Conservation (phyloP, 2,888 invertebrate genomes). For the Hololepta plana region DNA sequence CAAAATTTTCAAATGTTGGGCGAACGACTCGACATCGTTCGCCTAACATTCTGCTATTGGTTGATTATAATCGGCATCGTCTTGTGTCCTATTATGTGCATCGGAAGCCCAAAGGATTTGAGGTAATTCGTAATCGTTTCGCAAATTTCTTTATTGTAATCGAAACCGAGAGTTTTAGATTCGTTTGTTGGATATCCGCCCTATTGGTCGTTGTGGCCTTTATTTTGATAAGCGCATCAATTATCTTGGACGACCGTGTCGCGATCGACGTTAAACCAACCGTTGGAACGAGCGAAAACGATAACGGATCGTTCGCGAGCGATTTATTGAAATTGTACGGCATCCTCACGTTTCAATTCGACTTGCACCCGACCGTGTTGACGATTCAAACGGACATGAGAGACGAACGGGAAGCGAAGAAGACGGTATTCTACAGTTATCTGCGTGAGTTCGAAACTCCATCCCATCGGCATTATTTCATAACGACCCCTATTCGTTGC, state of each 20-base stretch:
- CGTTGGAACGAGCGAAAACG: too few relatives aligned
- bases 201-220: conserved; percentile 45
- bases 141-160: conserved; percentile 2
- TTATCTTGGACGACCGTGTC: conserved; percentile 22
- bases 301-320: conserved; percentile 16
- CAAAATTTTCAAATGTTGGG: conserved; percentile 66
- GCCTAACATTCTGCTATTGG: conserved; percentile 69
- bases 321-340: conserved; percentile 45
- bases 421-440: conserved; percentile 53
- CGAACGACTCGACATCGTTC: conserved; percentile 44
- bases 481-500: too few relatives aligned
- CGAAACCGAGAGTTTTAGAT: conserved; percentile 27
- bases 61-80: conserved; percentile 53
- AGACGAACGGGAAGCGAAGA: conserved; percentile 50
- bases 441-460: too few relatives aligned
- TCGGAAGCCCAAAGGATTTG: conserved; percentile 84
- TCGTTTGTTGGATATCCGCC: conserved; percentile 45
- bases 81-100: conserved; percentile 69
- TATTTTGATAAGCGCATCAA: conserved; percentile 44
- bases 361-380: conserved; percentile 67
- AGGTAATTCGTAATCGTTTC: conserved; percentile 38
- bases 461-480: too few relatives aligned
- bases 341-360: conserved; percentile 54
- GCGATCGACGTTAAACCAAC: too few relatives aligned
- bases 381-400: conserved; percentile 89